Evolutionary conservation across 2,113 vertebrate genomes (phyloP).

Genomic region (Crotalus viridis): DNA sequence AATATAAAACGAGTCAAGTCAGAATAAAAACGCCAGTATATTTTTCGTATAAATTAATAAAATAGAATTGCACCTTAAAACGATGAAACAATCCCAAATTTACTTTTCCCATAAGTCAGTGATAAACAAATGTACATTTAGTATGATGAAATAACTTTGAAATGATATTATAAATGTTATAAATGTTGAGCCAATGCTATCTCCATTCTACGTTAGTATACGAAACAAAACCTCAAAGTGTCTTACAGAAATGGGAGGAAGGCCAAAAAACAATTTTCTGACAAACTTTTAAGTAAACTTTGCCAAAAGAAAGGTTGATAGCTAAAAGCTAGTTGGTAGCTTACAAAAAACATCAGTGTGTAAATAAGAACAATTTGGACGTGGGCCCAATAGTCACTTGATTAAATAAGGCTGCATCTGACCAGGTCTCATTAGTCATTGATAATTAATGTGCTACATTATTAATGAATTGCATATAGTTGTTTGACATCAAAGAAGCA

Average conservation of each 20-base stretch:
- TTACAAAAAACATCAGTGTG: neutral
- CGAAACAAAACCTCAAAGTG: neutral
- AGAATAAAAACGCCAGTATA: neutral
- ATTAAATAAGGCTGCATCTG: neutral
- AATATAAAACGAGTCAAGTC: neutral
- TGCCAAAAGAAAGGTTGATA: neutral
- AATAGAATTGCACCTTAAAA: neutral
- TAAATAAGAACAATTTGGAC: neutral
- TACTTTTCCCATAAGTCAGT: neutral
- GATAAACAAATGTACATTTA: neutral
- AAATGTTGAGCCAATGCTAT: neutral
- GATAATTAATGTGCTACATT: neutral
- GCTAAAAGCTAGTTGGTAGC: neutral
- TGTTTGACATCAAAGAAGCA: neutral
- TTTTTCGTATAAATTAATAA: neutral
- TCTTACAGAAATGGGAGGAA: neutral
- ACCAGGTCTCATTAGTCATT: neutral
- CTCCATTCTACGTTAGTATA: neutral
- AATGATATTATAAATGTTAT: neutral
- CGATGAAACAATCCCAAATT: neutral
- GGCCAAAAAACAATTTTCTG: neutral
- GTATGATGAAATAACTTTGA: neutral
- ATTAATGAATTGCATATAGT: neutral
- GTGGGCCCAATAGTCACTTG: neutral
- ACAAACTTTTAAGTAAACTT: neutral